Conservation (phyloP, 2,888 invertebrate species). For the Drosophila cognata region DNA sequence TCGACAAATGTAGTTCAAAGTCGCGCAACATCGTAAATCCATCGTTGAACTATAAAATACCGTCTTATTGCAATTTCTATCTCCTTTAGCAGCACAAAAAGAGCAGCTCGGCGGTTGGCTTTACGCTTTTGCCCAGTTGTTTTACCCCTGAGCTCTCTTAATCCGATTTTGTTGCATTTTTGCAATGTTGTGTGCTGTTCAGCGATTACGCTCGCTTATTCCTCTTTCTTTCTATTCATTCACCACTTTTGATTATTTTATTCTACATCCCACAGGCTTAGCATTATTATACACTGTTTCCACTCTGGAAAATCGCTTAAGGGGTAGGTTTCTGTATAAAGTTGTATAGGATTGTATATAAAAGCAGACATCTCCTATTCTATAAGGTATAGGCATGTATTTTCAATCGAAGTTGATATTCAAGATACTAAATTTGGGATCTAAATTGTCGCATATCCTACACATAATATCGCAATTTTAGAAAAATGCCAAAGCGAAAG, state of each 20-base stretch:
- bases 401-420: not conserved
- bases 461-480: not conserved
- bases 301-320: not conserved
- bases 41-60: conserved; percentile 80
- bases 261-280: conserved; percentile 44
- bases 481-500: not conserved
- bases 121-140: conserved; percentile 62
- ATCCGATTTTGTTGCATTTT: conserved; percentile 76
- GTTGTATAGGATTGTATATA: not conserved
- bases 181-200: conserved; percentile 57
- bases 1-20: conserved; percentile 77
- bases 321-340: not conserved
- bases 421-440: not conserved
- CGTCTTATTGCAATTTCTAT: conserved; percentile 79
- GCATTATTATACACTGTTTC: conserved; percentile 45
- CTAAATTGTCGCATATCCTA: not conserved
- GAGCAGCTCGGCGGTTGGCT: conserved; percentile 66
- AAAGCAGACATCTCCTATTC: rapidly evolving
- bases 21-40: conserved; percentile 76
- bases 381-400: not conserved
- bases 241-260: conserved; percentile 69
- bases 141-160: conserved; percentile 74
- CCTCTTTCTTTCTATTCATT: conserved; percentile 32
- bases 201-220: conserved; percentile 67
- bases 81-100: conserved; percentile 56